These are phyloP conservation scores for Nothocercus nigrocapillus DNA, from an alignment of 2,113 vertebrate species.

Conservation along the genomic window DNA sequence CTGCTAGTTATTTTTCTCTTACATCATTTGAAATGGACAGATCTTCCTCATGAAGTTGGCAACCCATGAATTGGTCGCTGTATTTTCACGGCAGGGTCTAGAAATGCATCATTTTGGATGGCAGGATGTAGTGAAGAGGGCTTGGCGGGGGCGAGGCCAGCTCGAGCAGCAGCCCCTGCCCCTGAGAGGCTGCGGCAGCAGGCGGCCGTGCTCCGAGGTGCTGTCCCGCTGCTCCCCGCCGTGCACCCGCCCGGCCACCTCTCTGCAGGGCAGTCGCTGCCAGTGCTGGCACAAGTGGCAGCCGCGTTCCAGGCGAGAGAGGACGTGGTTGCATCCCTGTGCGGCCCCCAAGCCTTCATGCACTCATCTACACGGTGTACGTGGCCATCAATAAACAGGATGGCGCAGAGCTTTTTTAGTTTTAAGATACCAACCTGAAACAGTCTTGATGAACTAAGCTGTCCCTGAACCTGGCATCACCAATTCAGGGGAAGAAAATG, in stretches of 20 bases:
- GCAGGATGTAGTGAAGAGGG: neutral
- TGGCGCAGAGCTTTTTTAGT: neutral
- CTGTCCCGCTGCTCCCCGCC: neutral
- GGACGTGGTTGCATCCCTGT: neutral
- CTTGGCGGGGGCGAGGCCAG: conserved; percentile 14
- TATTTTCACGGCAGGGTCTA: neutral
- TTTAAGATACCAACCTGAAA: neutral
- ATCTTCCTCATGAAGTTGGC: neutral
- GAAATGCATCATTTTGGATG: neutral
- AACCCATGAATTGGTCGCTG: neutral
- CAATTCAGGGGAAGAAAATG: conserved; percentile 13
- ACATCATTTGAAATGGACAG: neutral
- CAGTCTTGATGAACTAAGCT: neutral
- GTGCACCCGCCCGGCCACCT: neutral
- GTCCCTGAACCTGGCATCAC: neutral
- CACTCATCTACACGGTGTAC: neutral
- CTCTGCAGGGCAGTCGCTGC: neutral
- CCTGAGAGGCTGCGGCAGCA: neutral
- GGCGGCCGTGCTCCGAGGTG: conserved; percentile 28
- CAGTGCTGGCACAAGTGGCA: neutral
- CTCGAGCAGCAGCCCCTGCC: neutral
- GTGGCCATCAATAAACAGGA: neutral
- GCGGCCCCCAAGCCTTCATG: neutral
- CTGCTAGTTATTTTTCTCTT: neutral
- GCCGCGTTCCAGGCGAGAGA: neutral